A percentile compares a stretch with the other conserved stretches of the same genome.
These are phyloP conservation scores for Deilephila elpenor DNA, from an alignment of 2,888 invertebrate genomes.

Conservation along the genomic window DNA sequence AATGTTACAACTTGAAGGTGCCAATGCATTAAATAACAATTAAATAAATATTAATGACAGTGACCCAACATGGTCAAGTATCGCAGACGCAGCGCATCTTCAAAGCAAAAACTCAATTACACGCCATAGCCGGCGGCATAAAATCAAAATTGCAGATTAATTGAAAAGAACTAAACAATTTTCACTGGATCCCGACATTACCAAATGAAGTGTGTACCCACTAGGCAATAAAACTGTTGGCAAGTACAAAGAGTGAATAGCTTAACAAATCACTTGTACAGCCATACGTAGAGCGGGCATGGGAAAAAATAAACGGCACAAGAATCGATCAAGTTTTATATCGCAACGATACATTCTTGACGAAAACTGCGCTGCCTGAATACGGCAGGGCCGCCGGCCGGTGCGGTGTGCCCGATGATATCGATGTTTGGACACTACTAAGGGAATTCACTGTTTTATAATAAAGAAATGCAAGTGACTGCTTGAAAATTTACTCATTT, in stretches of 20 bases:
- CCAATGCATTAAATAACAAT: constrained; percentile 31
- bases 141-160: constrained; percentile 48
- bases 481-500: too few species aligned
- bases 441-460: constrained; percentile 1
- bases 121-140: constrained; percentile 35
- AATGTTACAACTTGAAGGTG: constrained; percentile 11
- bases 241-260: constrained; percentile 34
- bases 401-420: constrained; percentile 35
- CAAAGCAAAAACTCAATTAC: constrained; percentile 30
- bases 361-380: constrained; percentile 48
- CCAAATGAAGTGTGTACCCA: constrained; percentile 43
- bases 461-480: background rate
- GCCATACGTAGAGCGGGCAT: constrained; percentile 45
- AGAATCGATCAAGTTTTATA: constrained; percentile 46
- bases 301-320: constrained; percentile 47
- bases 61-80: constrained; percentile 27
- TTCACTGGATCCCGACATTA: constrained; percentile 42
- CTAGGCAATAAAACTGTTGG: constrained; percentile 34
- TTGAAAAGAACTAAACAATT: constrained; percentile 39
- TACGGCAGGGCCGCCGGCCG: constrained; percentile 36
- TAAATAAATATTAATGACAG: constrained; percentile 29
- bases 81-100: constrained; percentile 15
- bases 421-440: constrained; percentile 32
- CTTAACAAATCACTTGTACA: constrained; percentile 33
- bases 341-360: constrained; percentile 50